phyloP scores from a whole-genome alignment of 1,140 invertebrate genomes.

The Anagrus nilaparvatae region DNA sequence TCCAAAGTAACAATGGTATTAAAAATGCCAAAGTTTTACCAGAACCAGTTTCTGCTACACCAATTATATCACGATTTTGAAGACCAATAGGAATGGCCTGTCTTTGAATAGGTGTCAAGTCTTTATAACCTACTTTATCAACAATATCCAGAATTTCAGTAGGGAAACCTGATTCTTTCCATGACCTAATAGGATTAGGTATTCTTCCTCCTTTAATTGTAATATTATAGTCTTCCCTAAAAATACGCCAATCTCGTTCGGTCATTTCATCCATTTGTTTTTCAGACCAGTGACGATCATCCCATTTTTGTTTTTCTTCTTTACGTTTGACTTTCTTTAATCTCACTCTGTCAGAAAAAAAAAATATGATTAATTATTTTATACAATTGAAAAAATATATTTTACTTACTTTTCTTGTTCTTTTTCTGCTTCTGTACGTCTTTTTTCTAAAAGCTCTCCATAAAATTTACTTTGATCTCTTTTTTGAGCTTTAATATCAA shows the following conservation, averaged over 20 bases:
- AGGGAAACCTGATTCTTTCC: constrained; percentile 91
- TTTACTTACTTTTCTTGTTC: constrained; percentile 80
- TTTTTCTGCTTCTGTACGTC: constrained; percentile 93
- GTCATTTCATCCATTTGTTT: constrained; percentile 94
- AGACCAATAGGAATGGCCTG: constrained; percentile 99
- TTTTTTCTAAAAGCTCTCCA: constrained; percentile 87
- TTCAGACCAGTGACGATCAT: constrained; percentile 98
- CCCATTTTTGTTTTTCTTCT: constrained; percentile 98
- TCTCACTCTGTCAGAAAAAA: constrained; percentile 50
- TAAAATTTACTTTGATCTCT: constrained; percentile 98
- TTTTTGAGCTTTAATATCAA: constrained; percentile 95
- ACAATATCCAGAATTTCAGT: constrained; percentile 91
- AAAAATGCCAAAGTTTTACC: constrained; percentile 98
- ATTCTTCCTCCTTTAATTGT: constrained; percentile 96
- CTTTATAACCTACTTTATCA: constrained; percentile 91
- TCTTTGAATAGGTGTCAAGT: constrained; percentile 97
- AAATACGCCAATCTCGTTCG: constrained; percentile 99
- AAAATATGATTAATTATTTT: constrained; percentile 12
- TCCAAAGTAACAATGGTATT: constrained; percentile 96
- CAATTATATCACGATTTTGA: constrained; percentile 98
- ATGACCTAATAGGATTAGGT: constrained; percentile 89
- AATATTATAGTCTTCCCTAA: constrained; percentile 99
- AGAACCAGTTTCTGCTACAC: constrained; percentile 96
- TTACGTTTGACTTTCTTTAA: constrained; percentile 90
- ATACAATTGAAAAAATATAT: background rate